These are phyloP conservation scores for Ondatra zibethicus DNA, from an alignment of 2,113 vertebrate species.

Conservation along the genomic window DNA sequence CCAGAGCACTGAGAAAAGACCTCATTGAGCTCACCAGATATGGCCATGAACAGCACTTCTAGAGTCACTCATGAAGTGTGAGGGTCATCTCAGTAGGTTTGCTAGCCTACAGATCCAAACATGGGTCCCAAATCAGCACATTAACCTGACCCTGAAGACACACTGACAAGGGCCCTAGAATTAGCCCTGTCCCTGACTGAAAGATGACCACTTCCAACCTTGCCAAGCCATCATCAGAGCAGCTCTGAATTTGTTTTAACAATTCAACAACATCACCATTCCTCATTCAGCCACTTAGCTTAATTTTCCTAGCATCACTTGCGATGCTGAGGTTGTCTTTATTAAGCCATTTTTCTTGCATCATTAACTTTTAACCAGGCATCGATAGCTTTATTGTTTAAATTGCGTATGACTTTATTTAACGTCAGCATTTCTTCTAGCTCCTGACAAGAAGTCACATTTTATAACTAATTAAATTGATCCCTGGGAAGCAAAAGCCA, in stretches of 20 bases:
- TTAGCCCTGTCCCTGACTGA: slow-evolving; percentile 69
- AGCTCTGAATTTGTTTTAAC: slow-evolving; percentile 91
- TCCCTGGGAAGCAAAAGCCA: slow-evolving; percentile 94
- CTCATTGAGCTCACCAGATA: background rate
- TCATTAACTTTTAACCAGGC: slow-evolving; percentile 98
- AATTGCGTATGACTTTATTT: slow-evolving; percentile 96
- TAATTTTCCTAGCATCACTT: slow-evolving; percentile 93
- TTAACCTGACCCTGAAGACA: background rate
- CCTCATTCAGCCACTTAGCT: slow-evolving; percentile 92
- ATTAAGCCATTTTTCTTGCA: slow-evolving; percentile 96
- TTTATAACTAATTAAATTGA: slow-evolving; percentile 99
- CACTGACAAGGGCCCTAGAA: background rate
- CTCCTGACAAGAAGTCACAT: slow-evolving; percentile 97
- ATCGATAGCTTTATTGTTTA: slow-evolving; percentile 98
- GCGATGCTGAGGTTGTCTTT: slow-evolving; percentile 93
- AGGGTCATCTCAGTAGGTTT: slow-evolving; percentile 35
- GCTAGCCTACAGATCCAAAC: background rate
- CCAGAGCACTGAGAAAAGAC: background rate
- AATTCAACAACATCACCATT: slow-evolving; percentile 90
- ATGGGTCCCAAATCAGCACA: background rate
- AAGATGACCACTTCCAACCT: slow-evolving; percentile 78
- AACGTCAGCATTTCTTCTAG: slow-evolving; percentile 98
- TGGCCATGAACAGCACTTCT: background rate
- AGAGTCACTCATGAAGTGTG: background rate
- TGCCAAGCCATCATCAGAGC: slow-evolving; percentile 78